Conservation (phyloP, 2,113 vertebrate genomes). For the Tetrao urogallus region DNA sequence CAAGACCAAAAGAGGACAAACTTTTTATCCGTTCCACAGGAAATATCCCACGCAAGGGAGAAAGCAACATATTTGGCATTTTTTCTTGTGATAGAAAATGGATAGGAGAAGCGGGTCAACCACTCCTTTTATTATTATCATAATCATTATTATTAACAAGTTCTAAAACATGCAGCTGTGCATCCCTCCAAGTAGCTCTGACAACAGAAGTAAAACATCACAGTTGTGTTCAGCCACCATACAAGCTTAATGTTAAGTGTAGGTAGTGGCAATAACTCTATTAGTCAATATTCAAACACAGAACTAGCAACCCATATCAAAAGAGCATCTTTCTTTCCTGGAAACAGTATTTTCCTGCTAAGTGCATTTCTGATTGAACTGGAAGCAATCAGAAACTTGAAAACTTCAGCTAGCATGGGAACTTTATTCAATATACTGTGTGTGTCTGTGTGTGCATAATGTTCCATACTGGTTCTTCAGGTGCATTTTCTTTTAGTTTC, state of each 20-base stretch:
- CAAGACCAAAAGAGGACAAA: background rate
- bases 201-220: conserved; percentile 57
- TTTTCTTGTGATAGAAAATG: conserved; percentile 7
- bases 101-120: conserved; percentile 32
- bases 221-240: background rate
- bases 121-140: background rate
- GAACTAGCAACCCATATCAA: background rate
- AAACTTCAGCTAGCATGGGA: background rate
- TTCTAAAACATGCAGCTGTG: conserved; percentile 62
- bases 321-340: background rate
- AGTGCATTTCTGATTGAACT: background rate
- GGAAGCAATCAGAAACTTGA: background rate
- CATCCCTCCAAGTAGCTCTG: conserved; percentile 60
- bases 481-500: background rate
- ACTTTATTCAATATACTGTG: background rate
- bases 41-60: background rate
- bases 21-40: background rate
- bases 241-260: background rate
- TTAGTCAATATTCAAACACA: conserved; percentile 1
- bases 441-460: background rate
- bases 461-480: background rate
- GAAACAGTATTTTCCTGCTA: background rate
- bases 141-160: conserved; percentile 5
- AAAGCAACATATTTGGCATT: background rate
- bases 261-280: background rate